These are phyloP conservation scores for Leptopilina myrica DNA, from an alignment of 2,888 invertebrate genomes.

Conservation along the genomic window DNA sequence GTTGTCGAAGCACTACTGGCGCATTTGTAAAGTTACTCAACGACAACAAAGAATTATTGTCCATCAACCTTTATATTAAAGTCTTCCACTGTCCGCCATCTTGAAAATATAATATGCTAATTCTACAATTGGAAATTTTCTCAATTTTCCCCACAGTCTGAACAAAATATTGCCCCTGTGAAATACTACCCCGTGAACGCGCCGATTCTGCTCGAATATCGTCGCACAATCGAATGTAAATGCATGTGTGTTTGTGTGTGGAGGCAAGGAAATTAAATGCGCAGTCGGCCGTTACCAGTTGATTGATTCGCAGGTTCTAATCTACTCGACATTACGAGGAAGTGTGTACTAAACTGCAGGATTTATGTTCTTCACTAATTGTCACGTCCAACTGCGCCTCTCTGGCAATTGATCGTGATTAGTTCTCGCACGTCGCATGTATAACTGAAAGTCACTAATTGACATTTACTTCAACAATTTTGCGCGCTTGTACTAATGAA, in stretches of 20 bases:
- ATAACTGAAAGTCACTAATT: constrained; percentile 58
- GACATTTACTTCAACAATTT: constrained; percentile 22
- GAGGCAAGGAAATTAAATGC: constrained; percentile 75
- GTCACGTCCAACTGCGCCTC: constrained; percentile 63
- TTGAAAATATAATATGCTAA: too few relatives aligned
- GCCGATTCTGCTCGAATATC: constrained; percentile 45
- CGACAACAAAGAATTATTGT: too few relatives aligned
- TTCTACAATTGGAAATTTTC: too few relatives aligned
- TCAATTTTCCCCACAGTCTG: too few relatives aligned
- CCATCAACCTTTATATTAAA: too few relatives aligned
- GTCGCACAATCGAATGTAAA: constrained; percentile 53
- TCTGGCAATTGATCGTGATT: constrained; percentile 60
- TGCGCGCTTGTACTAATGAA: neutral
- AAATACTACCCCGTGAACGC: too few relatives aligned
- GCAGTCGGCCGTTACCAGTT: constrained; percentile 72
- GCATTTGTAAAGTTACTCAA: too few relatives aligned
- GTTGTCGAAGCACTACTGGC: too few relatives aligned
- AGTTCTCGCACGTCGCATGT: constrained; percentile 56
- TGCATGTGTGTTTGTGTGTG: constrained; percentile 23
- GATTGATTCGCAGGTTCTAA: constrained; percentile 76
- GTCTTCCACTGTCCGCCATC: too few relatives aligned
- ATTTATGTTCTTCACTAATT: constrained; percentile 76
- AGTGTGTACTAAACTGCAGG: constrained; percentile 74
- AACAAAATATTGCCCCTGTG: too few relatives aligned
- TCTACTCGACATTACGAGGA: constrained; percentile 67